phyloP scores from a whole-genome alignment of 64 coral and sea anemone species.

The Platygyra sinensis region DNA sequence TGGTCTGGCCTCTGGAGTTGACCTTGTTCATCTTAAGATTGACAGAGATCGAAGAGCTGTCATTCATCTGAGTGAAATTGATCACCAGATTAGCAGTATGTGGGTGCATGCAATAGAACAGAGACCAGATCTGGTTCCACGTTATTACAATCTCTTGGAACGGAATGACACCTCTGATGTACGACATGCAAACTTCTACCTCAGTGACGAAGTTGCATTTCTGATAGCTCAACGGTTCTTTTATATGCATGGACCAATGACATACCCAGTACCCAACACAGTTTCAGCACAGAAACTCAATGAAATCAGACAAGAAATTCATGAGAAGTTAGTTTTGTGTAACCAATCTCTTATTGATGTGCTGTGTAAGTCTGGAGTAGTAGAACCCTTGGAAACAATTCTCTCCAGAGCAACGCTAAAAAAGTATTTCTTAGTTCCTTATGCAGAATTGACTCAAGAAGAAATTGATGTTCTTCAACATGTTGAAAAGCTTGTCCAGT shows the following conservation, averaged over 20 bases:
- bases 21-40: conserved; percentile 69
- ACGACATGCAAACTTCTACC: conserved; percentile 58
- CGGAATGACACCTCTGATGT: conserved; percentile 51
- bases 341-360: conserved; percentile 36
- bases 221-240: conserved; percentile 62
- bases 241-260: conserved; percentile 48
- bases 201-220: conserved; percentile 15
- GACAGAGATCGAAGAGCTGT: conserved; percentile 73
- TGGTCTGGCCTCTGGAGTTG: conserved; percentile 61
- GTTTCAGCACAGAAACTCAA: conserved; percentile 44
- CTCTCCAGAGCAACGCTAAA: conserved; percentile 17
- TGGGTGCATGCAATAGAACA: conserved; percentile 72
- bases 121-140: conserved; percentile 53
- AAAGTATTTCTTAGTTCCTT: conserved; percentile 39
- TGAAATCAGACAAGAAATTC: conserved; percentile 54
- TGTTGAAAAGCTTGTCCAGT: conserved; percentile 50
- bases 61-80: conserved; percentile 67
- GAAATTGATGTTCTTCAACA: conserved; percentile 53
- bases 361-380: conserved; percentile 44
- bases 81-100: conserved; percentile 72
- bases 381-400: conserved; percentile 54
- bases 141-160: conserved; percentile 55
- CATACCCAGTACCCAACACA: conserved; percentile 62
- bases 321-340: conserved; percentile 56
- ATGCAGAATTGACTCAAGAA: conserved; percentile 42